Evolutionary conservation across 2,888 invertebrate species (phyloP), one percentile per base, ranked within the genome.

Genomic region (Drosophila mettleri): DNA sequence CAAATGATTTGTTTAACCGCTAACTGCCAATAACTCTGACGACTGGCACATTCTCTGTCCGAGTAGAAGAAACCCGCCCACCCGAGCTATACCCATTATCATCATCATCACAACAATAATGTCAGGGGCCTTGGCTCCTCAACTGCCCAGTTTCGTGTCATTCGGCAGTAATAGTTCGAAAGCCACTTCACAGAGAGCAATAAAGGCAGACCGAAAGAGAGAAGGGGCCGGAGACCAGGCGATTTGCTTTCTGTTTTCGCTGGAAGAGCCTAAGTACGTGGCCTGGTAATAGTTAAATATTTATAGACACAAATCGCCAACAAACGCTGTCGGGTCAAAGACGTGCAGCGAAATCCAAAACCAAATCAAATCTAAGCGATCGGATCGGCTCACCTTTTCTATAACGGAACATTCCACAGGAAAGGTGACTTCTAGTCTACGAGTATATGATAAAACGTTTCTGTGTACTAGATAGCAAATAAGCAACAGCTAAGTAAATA

Each of bases 21-120:
- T 49, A 76, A 41, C 46, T 46, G 69, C 33, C 55, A 58, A 66
- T 59, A 63, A 55, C 22, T 43, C 43, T 22, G 52, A 12, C 31
- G 22, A 12, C 33, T 60, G 45, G 27, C 52, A 57, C 16, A 49
- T 57, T 22, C 24, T 29, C 20, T 9, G 22, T 36, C 33, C 33
- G 43, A n/a, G 27, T n/a, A 16, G 31, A 48, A 24, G 27, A 31
- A 31, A 33, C 58, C 65, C 55, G 48, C 76, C 65, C 77, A 75
- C 60, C 65, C 55, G 66, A 69, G 69, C 77, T 57, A 68, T 66
- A 59, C 72, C 58, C 75, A 68, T 69, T 46, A 69, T 66, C 63
- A 72, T 60, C 68, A 68, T 63, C 58, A 61, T 59, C 27, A 66
- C 48, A 53, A 48, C 43, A 43, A 69, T 52, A 57, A 58, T 31